These are phyloP conservation scores for Bibio marci DNA, from an alignment of 2,888 invertebrate species.

Conservation along the genomic window DNA sequence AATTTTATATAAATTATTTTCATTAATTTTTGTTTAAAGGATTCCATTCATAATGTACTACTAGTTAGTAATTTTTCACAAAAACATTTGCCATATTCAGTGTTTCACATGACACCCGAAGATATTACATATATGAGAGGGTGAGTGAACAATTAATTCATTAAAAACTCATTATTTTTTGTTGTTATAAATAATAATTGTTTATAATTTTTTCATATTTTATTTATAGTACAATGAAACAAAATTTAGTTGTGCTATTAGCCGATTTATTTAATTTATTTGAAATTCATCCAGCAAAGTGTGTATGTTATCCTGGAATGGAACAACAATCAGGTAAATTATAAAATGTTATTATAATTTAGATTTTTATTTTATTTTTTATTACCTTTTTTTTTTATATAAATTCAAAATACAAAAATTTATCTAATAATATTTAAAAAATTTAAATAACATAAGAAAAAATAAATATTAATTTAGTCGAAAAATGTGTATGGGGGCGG, in stretches of 20 bases:
- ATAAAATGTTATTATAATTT: neutral
- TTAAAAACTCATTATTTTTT: constrained; percentile 4
- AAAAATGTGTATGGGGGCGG: neutral
- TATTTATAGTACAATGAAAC: constrained; percentile 65
- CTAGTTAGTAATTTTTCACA: constrained; percentile 77
- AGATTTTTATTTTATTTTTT: constrained; percentile 2
- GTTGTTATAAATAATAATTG: constrained; percentile 3
- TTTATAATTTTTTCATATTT: constrained; percentile 3
- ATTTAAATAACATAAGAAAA: neutral
- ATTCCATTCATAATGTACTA: constrained; percentile 81
- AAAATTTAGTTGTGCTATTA: constrained; percentile 77
- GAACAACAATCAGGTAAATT: constrained; percentile 24
- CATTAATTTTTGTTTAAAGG: constrained; percentile 44
- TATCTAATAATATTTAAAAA: neutral
- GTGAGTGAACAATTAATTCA: constrained; percentile 30
- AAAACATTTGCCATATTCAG: constrained; percentile 66
- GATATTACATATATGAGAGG: constrained; percentile 88
- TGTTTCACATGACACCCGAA: constrained; percentile 90
- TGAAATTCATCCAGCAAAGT: constrained; percentile 83
- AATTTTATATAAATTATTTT: too few relatives aligned
- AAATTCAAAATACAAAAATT: neutral
- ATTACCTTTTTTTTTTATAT: neutral
- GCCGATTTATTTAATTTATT: constrained; percentile 87
- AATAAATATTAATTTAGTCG: too few relatives aligned
- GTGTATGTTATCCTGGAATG: constrained; percentile 67